Evolutionary conservation across 2,113 vertebrate species (phyloP).

Genomic region (Petrocephalus microphthalmus): DNA sequence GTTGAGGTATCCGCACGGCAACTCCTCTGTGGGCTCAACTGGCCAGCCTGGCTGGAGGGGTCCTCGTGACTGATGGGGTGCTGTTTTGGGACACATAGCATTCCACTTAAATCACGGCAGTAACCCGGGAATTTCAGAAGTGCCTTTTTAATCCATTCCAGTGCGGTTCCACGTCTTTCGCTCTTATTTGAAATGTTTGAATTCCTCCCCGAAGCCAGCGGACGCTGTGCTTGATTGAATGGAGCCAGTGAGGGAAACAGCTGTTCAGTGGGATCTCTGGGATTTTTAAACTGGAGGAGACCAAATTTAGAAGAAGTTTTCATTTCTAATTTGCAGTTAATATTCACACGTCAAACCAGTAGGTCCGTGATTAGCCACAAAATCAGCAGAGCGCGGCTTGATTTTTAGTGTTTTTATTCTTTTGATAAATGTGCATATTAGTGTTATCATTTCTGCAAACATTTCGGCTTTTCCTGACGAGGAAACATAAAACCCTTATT

Average conservation of each 20-base stretch:
- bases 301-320: background rate
- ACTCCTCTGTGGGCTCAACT: background rate
- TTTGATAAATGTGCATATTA: constrained; percentile 7
- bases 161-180: background rate
- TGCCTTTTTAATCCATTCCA: constrained; percentile 16
- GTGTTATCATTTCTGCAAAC: constrained; percentile 6
- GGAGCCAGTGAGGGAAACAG: background rate
- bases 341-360: background rate
- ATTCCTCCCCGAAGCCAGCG: background rate
- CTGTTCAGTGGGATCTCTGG: background rate
- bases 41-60: background rate
- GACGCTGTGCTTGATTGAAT: background rate
- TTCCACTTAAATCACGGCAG: constrained; percentile 13
- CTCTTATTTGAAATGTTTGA: constrained; percentile 10
- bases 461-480: background rate
- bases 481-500: constrained; percentile 14
- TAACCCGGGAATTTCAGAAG: background rate
- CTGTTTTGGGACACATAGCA: constrained; percentile 6
- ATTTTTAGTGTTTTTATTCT: background rate
- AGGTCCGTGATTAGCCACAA: background rate
- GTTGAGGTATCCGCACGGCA: constrained; percentile 8
- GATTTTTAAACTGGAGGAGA: background rate
- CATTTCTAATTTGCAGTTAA: background rate
- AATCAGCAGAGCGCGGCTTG: background rate
- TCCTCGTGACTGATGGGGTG: background rate